Evolutionary conservation across 2,888 invertebrate genomes (phyloP), one percentile per base, ranked within the genome.

Genomic region (Gastrophysa polygoni): DNA sequence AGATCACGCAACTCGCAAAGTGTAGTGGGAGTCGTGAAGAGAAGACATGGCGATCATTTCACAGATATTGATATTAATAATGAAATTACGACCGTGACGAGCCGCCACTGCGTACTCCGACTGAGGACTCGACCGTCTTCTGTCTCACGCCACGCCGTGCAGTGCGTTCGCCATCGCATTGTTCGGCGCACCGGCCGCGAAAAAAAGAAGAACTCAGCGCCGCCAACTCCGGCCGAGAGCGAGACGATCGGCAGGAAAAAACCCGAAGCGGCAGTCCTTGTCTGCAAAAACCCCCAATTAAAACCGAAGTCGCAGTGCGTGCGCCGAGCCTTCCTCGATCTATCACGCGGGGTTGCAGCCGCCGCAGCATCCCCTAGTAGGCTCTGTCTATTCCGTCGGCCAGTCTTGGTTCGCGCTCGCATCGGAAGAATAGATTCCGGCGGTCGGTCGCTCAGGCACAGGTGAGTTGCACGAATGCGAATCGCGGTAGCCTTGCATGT

Each of bases 311-410:
- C 78, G 80, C 79, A 76, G 79, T 80, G 79, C 80, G 81, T 80
- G 81, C 81, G 81, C 80, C 80, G 81, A 79, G 77, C 79, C 78
- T 80, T 80, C 79, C 80, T 78, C 81, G 80, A 80, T 81, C 81
- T 81, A 80, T 80, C 80, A 80, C 80, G 38, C 38, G 77, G 80
- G 74, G 74, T 68, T 67, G 67, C 60, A 62, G 64, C 62, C 70
- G 62, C 71, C 77, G 77, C 80, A 79, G 80, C 81, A 80, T 80
- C 80, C 78, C 79, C 76, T 75, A 75, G 78, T 78, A 77, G 78
- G 78, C 77, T 75, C 68, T 48, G 32, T 48, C 64, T 68, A 68
- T 66, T 71, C 69, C 71, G 47, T n/a, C 47, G 77, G 78, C 79
- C 79, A 79, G 80, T 79, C 78, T 79, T 78, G 77, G 78, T 78